Base-by-base conservation (phyloP, 1,140 invertebrate species). In the Sycophila sp. region DNA sequence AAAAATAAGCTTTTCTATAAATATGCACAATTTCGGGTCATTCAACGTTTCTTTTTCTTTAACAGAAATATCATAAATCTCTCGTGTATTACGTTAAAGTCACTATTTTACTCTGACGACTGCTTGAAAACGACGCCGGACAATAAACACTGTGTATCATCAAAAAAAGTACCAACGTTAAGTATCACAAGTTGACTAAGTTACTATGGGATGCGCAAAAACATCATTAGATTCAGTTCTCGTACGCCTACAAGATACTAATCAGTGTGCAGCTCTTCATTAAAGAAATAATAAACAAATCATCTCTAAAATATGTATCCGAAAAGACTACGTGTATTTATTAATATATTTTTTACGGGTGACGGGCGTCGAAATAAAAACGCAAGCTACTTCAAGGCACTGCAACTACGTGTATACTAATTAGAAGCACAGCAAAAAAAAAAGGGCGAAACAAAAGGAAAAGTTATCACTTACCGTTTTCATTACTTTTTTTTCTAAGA, bases 401-500 rank as follows among this genome's bases (percentile, higher is more conserved):
- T 66, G 24, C 22, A 6, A 7, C 49, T 53, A 30, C 30, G n/a
- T 40, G 4, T 32, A 62, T 7, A 19, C 8, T 11, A 67, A 38
- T 56, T 17, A 34, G 4, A 42, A 19, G 34, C 34, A 42, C 32
- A 55, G 55, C 26, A 22, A 30, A 2, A 64, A 36, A 49, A 40
- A 34, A 51, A 47, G 13, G 7, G 11, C 17, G 24, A 51, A 67
- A 47, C 22, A 24, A 67, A 58, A 58, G 40, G 4, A 71, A n/a
- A 73, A 76, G 75, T 73, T 38, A 73, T 79, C 71, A 83, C 81
- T 82, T 81, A 81, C 81, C 80, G 76, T 82, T n/a, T n/a, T n/a
- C n/a, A n/a, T n/a, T n/a, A n/a, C n/a, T n/a, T n/a, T n/a, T n/a
- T n/a, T n/a, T n/a, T 17, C 22, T 66, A 77, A 78, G 73, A 73